Conservation (phyloP, 2,797 vertebrate species). For the Rhinogobio ventralis region DNA sequence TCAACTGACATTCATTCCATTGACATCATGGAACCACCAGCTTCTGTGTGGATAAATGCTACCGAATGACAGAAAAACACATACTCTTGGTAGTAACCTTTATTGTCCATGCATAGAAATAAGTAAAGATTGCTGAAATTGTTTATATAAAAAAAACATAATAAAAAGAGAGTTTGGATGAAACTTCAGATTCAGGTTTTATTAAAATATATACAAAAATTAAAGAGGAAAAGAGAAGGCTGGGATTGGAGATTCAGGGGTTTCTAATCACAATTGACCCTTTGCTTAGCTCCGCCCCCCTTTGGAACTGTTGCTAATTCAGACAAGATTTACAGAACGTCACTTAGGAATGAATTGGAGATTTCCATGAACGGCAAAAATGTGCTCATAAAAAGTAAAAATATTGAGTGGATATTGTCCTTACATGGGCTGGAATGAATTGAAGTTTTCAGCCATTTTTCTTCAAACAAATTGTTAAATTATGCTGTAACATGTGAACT, state of each 20-base stretch:
- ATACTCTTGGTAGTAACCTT: conserved; percentile 64
- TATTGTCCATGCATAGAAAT: conserved; percentile 73
- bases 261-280: neutral
- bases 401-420: neutral
- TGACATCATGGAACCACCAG: conserved; percentile 1
- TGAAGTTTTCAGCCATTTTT: neutral
- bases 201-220: conserved; percentile 78
- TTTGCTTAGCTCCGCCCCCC: neutral
- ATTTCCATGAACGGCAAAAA: neutral
- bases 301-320: neutral
- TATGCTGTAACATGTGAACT: neutral
- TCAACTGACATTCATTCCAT: neutral
- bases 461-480: neutral
- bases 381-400: neutral
- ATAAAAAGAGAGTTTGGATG: conserved; percentile 62
- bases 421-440: neutral
- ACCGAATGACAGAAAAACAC: conserved; percentile 6
- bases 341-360: conserved; percentile 5
- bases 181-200: conserved; percentile 58
- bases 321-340: neutral
- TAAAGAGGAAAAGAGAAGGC: conserved; percentile 57
- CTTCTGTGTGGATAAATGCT: neutral
- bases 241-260: neutral
- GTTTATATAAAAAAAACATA: conserved; percentile 76
- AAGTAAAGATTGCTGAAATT: conserved; percentile 67